Percentiles rank a stretch among this genome's conserved stretches.
These are phyloP conservation scores for Rallus limicola DNA, from an alignment of 2,113 vertebrate genomes.

Conservation along the genomic window DNA sequence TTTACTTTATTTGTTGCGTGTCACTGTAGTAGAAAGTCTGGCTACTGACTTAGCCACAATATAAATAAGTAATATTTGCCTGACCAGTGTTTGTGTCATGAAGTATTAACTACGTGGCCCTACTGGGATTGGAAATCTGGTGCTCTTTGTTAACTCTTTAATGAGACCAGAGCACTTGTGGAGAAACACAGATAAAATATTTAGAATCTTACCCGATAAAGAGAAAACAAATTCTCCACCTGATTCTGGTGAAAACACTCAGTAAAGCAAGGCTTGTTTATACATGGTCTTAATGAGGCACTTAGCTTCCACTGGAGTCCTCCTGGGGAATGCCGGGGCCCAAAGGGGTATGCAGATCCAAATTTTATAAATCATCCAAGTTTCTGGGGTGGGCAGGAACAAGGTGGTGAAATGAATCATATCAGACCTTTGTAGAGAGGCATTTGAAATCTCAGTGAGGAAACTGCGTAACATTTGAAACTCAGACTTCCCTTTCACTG, in stretches of 20 bases:
- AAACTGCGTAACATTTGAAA: not conserved
- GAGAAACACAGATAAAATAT: slow-evolving; percentile 10
- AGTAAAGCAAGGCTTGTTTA: not conserved
- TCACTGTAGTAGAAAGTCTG: not conserved
- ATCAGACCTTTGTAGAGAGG: slow-evolving; percentile 18
- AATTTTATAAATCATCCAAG: not conserved
- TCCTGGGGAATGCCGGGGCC: not conserved
- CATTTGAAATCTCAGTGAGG: not conserved
- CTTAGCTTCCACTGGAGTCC: not conserved
- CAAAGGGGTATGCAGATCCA: not conserved
- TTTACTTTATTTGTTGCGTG: not conserved
- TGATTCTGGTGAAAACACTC: not conserved
- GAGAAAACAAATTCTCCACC: not conserved
- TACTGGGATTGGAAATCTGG: not conserved
- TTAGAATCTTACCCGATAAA: slow-evolving; percentile 24
- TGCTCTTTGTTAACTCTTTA: slow-evolving; percentile 1
- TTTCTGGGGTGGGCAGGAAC: not conserved
- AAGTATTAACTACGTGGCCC: not conserved
- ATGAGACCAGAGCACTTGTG: slow-evolving; percentile 10
- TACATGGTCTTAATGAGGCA: not conserved
- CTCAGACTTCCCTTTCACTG: not conserved
- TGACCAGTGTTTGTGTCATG: not conserved
- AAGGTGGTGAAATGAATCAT: not conserved
- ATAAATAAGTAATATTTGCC: slow-evolving; percentile 39
- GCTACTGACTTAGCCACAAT: not conserved